A percentile compares a stretch with the other conserved stretches of the same genome.
Conservation (phyloP, 37 sponge, comb jelly and placozoan species). For the Axinella damicornis region DNA sequence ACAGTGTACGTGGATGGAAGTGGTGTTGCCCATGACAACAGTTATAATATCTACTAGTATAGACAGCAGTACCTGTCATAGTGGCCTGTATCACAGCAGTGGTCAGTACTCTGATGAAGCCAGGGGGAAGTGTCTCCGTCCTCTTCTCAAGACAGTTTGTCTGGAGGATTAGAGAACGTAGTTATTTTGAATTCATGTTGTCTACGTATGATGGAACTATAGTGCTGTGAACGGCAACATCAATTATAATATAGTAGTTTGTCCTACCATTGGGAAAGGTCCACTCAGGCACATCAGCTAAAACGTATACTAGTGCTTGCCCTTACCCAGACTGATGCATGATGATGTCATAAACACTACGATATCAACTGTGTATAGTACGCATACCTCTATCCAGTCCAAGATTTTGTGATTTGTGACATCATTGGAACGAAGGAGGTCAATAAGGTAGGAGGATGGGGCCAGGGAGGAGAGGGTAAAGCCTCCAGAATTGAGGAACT, state of each 20-base stretch:
- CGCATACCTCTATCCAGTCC: constrained; percentile 51
- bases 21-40: too few species aligned
- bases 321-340: too few species aligned
- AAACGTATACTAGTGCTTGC: too few species aligned
- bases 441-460: background rate
- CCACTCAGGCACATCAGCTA: too few species aligned
- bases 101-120: constrained; percentile 42
- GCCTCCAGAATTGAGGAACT: background rate
- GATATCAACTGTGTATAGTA: too few species aligned
- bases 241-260: too few species aligned
- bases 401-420: constrained; percentile 48
- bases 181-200: too few species aligned
- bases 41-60: too few species aligned
- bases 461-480: background rate
- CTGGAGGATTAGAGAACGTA: background rate
- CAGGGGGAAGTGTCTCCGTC: background rate
- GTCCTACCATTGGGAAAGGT: too few species aligned
- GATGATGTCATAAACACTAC: too few species aligned
- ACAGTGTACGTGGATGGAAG: background rate
- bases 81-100: constrained; percentile 37
- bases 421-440: constrained; percentile 14
- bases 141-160: constrained; percentile 1
- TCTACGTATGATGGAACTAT: too few species aligned
- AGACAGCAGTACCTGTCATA: constrained; percentile 48
- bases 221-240: too few species aligned